phyloP scores from a whole-genome alignment of 2,113 vertebrate species.

The Pseudopodoces humilis region DNA sequence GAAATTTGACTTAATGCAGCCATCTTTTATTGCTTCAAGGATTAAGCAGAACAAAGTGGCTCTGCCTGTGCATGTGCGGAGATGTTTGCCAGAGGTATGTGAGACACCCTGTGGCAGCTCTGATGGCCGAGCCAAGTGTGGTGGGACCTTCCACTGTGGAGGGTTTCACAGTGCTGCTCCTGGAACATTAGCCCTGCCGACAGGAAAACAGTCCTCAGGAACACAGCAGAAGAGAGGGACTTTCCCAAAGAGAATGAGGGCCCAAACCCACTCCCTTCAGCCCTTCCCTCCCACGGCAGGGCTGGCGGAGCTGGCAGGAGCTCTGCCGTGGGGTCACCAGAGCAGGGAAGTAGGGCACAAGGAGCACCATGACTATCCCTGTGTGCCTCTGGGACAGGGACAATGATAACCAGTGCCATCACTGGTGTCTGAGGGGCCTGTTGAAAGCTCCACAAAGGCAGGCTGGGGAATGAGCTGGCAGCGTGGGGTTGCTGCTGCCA shows the following conservation, averaged over 20 bases:
- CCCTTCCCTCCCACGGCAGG: neutral
- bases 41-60: slow-evolving; percentile 54
- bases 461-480: neutral
- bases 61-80: neutral
- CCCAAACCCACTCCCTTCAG: fast-evolving
- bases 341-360: fast-evolving
- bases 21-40: slow-evolving; percentile 49
- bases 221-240: neutral
- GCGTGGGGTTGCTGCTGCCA: neutral
- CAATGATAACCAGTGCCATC: fast-evolving
- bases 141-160: neutral
- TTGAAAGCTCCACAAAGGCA: neutral
- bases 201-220: neutral
- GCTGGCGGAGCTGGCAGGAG: neutral
- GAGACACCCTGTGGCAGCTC: slow-evolving; percentile 37
- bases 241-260: neutral
- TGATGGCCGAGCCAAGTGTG: fast-evolving
- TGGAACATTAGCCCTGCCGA: fast-evolving
- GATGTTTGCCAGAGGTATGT: neutral
- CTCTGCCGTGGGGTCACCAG: neutral
- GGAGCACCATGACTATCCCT: neutral
- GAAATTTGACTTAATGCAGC: slow-evolving; percentile 54
- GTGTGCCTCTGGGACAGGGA: neutral
- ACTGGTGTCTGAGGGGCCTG: fast-evolving
- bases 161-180: neutral